Evolutionary conservation across 2,113 vertebrate genomes (phyloP).

Genomic region (Rhineura floridana): DNA sequence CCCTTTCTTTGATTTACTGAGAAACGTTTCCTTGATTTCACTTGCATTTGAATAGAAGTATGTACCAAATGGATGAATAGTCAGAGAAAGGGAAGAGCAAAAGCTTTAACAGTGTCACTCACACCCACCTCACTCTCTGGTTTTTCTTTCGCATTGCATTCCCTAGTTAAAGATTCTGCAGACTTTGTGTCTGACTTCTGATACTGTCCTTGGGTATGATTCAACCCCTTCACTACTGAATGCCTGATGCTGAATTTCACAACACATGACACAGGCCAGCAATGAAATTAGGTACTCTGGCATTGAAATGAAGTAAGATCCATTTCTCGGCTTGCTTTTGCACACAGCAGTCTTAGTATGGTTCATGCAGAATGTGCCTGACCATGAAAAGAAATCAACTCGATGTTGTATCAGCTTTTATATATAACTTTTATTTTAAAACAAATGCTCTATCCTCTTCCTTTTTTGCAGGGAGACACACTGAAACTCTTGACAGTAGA

Average conservation of each 20-base stretch:
- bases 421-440: slow-evolving; percentile 4
- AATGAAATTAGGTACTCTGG: neutral
- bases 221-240: neutral
- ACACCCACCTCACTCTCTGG: neutral
- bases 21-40: slow-evolving; percentile 33
- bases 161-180: neutral
- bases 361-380: neutral
- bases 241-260: neutral
- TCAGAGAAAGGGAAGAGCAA: neutral
- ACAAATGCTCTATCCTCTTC: slow-evolving; percentile 1
- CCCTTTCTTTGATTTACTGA: neutral
- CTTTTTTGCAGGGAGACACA: slow-evolving; percentile 16
- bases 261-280: neutral
- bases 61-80: neutral
- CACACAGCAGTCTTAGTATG: neutral
- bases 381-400: neutral
- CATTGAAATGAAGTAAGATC: neutral
- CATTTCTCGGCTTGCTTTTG: neutral
- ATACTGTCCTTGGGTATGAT: neutral
- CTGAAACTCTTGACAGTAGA: slow-evolving; percentile 46
- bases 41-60: slow-evolving; percentile 10
- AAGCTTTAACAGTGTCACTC: neutral
- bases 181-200: neutral
- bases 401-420: neutral
- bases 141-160: neutral